Evolutionary conservation across 1,140 invertebrate species (phyloP).

Genomic region (Dreissena polymorpha): DNA sequence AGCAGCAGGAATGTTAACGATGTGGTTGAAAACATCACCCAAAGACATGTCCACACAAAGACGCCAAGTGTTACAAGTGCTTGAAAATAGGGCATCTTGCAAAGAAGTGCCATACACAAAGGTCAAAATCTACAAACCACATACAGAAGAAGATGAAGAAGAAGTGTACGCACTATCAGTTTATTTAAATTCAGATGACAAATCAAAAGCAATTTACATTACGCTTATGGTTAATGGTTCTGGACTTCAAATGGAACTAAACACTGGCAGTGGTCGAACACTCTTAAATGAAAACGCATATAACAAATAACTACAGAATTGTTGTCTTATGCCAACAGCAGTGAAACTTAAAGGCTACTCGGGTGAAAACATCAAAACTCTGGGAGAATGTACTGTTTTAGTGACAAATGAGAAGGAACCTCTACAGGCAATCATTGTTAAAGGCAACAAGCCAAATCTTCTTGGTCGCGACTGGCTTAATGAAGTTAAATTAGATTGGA

Average conservation of each 20-base stretch:
- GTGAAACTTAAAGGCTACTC: neutral
- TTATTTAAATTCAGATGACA: no score
- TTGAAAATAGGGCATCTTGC: neutral
- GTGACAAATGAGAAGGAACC: neutral
- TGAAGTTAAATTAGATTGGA: constrained; percentile 9
- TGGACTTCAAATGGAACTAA: neutral
- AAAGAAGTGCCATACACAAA: neutral
- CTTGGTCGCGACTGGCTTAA: constrained; percentile 10
- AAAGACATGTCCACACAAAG: neutral
- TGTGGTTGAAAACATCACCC: neutral
- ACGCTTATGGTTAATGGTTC: no score
- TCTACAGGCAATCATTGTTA: neutral
- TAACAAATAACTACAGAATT: no score
- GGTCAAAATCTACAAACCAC: neutral
- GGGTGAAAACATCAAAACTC: neutral
- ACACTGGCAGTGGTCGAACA: neutral
- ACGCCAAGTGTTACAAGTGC: neutral
- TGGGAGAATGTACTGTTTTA: neutral
- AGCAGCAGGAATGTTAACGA: neutral
- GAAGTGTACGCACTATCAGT: neutral
- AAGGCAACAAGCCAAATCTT: neutral
- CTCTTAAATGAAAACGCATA: neutral
- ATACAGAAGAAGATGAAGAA: no score
- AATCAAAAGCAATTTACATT: no score
- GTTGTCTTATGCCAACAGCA: no score